Evolutionary conservation across 2,888 invertebrate species (phyloP).

Genomic region (Acanthosoma haemorrhoidale): DNA sequence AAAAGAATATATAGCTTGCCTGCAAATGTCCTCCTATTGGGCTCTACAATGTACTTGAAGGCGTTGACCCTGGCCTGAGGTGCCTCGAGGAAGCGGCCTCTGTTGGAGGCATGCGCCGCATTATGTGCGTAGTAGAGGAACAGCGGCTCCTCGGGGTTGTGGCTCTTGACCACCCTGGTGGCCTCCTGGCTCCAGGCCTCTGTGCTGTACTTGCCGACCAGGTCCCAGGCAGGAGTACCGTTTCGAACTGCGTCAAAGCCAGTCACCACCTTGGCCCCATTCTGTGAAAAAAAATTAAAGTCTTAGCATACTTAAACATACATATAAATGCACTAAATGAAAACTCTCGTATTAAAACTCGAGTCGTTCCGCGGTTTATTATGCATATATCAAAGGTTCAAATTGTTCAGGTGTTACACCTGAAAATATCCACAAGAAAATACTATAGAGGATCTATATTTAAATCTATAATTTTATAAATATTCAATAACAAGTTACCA

Average conservation of each 20-base stretch:
- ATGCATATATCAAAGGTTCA: too few species aligned
- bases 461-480: too few species aligned
- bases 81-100: constrained; percentile 45
- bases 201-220: constrained; percentile 49
- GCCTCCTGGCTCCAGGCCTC: constrained; percentile 50
- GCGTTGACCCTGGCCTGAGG: constrained; percentile 62
- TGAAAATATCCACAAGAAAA: too few species aligned
- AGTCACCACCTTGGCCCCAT: constrained; percentile 42
- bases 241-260: constrained; percentile 49
- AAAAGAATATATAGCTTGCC: constrained; percentile 55
- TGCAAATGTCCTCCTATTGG: constrained; percentile 64
- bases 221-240: constrained; percentile 44
- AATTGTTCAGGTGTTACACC: too few species aligned
- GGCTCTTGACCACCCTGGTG: constrained; percentile 47
- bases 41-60: constrained; percentile 63
- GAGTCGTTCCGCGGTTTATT: too few species aligned
- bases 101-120: constrained; percentile 53
- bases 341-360: too few species aligned
- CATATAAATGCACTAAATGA: neutral
- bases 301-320: neutral
- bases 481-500: too few species aligned
- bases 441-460: too few species aligned
- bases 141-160: constrained; percentile 46
- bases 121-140: constrained; percentile 54
- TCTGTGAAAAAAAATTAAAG: constrained; percentile 35